A percentile compares a stretch with the other conserved stretches of the same genome.
Conservation (phyloP, 2,113 vertebrate genomes). For the Ictidomys tridecemlineatus region DNA sequence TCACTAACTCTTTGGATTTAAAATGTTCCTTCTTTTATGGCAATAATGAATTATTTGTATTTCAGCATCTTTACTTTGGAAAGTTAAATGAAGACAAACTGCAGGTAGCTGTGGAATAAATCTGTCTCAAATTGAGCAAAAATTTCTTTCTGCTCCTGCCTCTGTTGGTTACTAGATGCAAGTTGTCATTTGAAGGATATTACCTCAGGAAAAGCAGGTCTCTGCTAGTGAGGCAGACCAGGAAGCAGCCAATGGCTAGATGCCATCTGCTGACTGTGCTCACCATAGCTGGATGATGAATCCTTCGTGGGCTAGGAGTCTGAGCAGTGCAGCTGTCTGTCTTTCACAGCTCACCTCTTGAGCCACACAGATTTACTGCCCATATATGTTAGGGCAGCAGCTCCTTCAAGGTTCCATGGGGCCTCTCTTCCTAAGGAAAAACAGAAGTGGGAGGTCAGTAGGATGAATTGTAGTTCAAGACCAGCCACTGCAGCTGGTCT, state of each 20-base stretch:
- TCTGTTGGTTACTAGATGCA: not conserved
- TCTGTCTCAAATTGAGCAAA: not conserved
- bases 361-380: not conserved
- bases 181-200: not conserved
- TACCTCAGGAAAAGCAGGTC: not conserved
- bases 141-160: not conserved
- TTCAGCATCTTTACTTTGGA: not conserved
- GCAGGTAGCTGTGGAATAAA: not conserved
- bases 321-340: not conserved
- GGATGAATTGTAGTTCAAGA: not conserved
- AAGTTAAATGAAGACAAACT: not conserved
- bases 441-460: not conserved
- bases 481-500: not conserved
- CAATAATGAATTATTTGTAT: not conserved
- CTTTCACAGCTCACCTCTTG: not conserved
- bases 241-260: not conserved
- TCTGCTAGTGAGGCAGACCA: not conserved
- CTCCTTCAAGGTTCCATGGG: not conserved
- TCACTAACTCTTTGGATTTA: not conserved
- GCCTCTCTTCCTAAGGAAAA: not conserved
- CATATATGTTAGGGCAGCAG: not conserved
- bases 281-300: not conserved
- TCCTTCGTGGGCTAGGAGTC: not conserved
- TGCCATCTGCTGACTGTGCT: not conserved
- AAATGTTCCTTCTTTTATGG: not conserved